Conservation (phyloP, 2,888 invertebrate genomes). For the Microplitis manilae region DNA sequence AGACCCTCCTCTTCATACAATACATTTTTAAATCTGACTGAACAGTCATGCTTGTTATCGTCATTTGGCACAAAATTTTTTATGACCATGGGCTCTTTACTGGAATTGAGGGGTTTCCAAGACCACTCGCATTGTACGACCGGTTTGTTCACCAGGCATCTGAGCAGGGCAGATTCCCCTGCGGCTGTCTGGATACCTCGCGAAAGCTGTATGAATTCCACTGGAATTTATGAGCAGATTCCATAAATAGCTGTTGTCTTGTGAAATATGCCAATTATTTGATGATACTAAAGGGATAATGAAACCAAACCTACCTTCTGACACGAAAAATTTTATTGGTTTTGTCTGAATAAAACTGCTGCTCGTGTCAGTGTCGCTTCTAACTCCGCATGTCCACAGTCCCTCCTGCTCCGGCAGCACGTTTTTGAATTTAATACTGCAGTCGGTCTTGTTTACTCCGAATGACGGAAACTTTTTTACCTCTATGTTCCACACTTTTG, state of each 20-base stretch:
- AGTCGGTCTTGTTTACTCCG: conserved; percentile 64
- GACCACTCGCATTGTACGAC: conserved; percentile 69
- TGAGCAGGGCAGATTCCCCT: conserved; percentile 66
- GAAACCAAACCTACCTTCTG: conserved; percentile 58
- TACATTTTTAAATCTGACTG: conserved; percentile 67
- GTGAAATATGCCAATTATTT: conserved; percentile 30
- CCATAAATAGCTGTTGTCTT: conserved; percentile 28
- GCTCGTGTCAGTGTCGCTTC: conserved; percentile 55
- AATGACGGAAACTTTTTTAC: conserved; percentile 66
- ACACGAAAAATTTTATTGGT: conserved; percentile 63
- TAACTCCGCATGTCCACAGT: conserved; percentile 68
- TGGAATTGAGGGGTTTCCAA: conserved; percentile 66
- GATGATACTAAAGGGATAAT: background rate
- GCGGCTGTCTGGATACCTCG: conserved; percentile 67
- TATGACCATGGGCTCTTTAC: conserved; percentile 60
- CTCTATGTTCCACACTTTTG: conserved; percentile 65
- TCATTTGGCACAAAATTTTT: conserved; percentile 66
- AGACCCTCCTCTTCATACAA: conserved; percentile 68
- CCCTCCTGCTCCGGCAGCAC: conserved; percentile 67
- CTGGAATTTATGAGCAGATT: conserved; percentile 53
- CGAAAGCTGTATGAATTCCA: conserved; percentile 69
- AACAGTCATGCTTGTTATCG: conserved; percentile 68
- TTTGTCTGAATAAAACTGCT: conserved; percentile 61
- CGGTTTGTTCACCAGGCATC: conserved; percentile 67
- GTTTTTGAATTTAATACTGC: conserved; percentile 66